These are phyloP conservation scores for Neotoma lepida DNA, from an alignment of 2,113 vertebrate genomes.

Conservation along the genomic window DNA sequence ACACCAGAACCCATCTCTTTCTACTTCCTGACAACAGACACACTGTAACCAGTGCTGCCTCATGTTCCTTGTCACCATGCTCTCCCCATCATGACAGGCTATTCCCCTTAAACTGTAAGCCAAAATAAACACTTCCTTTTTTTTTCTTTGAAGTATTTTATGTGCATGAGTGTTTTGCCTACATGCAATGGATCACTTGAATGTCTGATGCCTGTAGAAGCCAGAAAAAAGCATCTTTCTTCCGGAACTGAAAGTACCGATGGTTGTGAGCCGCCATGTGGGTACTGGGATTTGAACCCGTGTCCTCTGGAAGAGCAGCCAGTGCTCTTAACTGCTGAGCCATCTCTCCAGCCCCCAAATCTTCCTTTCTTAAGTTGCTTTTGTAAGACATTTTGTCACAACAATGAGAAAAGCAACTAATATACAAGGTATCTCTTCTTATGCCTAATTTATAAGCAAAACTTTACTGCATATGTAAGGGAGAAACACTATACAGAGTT, in stretches of 20 bases:
- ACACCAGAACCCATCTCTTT: background rate
- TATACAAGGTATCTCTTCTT: background rate
- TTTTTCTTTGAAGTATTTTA: background rate
- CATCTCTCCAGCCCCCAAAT: background rate
- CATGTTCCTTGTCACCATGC: background rate
- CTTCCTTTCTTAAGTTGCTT: background rate
- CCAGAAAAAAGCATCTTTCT: background rate
- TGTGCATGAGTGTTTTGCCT: background rate
- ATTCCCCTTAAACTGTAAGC: background rate
- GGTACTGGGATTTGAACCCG: background rate
- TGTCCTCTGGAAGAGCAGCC: background rate
- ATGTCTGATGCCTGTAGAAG: background rate
- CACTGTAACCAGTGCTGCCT: background rate
- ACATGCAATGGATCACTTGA: too few relatives aligned
- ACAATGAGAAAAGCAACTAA: background rate
- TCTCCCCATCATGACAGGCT: background rate
- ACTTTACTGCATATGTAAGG: background rate
- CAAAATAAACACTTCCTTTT: background rate
- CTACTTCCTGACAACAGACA: background rate
- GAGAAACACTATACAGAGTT: background rate
- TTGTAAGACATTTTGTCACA: background rate
- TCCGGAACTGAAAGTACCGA: background rate
- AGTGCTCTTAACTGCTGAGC: background rate
- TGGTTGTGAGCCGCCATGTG: background rate
- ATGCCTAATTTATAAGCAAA: background rate